Conservation (phyloP, 2,113 vertebrate genomes). For the Nycticryphes semicollaris region DNA sequence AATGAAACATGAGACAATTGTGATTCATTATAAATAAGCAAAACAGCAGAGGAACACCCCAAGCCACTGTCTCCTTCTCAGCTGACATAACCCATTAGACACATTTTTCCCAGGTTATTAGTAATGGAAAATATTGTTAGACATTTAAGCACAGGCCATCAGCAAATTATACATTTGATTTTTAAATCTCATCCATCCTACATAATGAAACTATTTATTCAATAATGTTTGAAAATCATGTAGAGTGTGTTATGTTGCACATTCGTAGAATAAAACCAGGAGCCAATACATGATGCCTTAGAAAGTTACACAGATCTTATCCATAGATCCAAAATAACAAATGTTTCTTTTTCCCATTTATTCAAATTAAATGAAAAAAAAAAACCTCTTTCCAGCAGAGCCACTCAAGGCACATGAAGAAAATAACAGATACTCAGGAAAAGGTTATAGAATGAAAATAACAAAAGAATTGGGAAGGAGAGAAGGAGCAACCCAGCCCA, state of each 20-base stretch:
- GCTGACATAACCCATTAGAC: background rate
- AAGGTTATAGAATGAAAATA: background rate
- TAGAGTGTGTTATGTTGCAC: background rate
- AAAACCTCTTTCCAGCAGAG: background rate
- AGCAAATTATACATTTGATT: background rate
- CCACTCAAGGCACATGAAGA: background rate
- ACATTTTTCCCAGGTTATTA: background rate
- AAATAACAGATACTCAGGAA: background rate
- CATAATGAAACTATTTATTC: background rate
- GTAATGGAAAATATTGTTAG: background rate
- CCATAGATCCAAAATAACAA: background rate
- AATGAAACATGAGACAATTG: background rate
- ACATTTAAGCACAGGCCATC: background rate
- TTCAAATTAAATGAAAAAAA: background rate
- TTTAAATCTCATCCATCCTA: background rate
- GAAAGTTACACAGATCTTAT: background rate
- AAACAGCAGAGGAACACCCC: background rate
- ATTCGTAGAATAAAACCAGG: background rate
- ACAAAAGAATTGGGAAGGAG: background rate
- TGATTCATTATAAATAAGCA: background rate
- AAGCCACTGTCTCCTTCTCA: background rate
- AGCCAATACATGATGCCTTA: background rate
- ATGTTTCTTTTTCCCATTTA: background rate
- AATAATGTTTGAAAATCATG: background rate
- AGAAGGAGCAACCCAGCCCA: background rate